phyloP scores from a whole-genome alignment of 2,797 vertebrate species.

The Tragelaphus oryx region DNA sequence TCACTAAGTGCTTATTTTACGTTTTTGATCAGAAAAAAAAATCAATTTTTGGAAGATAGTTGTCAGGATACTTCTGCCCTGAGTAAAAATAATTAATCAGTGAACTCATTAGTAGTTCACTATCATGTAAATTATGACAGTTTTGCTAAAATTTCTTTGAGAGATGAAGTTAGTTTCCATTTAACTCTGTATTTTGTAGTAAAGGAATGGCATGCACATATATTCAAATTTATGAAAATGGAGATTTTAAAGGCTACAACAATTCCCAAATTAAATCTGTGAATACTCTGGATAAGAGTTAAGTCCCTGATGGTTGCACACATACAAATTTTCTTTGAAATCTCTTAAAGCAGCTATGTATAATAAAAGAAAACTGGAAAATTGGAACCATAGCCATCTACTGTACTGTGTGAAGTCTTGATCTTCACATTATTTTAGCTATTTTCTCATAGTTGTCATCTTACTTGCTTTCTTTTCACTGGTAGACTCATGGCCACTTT shows the following conservation, averaged over 20 bases:
- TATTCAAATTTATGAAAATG: constrained; percentile 54
- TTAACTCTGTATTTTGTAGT: constrained; percentile 25
- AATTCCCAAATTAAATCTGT: constrained; percentile 35
- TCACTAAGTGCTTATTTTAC: constrained; percentile 27
- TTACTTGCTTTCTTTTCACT: neutral
- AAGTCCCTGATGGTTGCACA: neutral
- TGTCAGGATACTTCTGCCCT: constrained; percentile 34
- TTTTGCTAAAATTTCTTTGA: constrained; percentile 31
- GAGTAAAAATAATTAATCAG: constrained; percentile 16
- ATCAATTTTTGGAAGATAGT: neutral
- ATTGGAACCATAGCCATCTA: neutral
- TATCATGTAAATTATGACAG: constrained; percentile 31
- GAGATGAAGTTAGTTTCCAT: constrained; percentile 43
- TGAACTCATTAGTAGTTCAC: neutral
- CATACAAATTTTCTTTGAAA: constrained; percentile 3
- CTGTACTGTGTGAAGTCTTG: neutral
- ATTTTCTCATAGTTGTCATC: neutral
- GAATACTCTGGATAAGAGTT: constrained; percentile 22
- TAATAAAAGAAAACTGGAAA: neutral
- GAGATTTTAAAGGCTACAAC: neutral
- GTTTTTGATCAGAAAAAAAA: constrained; percentile 29
- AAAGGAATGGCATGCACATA: neutral
- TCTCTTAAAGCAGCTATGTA: neutral
- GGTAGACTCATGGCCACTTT: neutral
- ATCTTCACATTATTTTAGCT: neutral